Evolutionary conservation across 2,113 vertebrate species (phyloP), one percentile per base, ranked within the genome.

Genomic region (Reinhardtius hippoglossoides): DNA sequence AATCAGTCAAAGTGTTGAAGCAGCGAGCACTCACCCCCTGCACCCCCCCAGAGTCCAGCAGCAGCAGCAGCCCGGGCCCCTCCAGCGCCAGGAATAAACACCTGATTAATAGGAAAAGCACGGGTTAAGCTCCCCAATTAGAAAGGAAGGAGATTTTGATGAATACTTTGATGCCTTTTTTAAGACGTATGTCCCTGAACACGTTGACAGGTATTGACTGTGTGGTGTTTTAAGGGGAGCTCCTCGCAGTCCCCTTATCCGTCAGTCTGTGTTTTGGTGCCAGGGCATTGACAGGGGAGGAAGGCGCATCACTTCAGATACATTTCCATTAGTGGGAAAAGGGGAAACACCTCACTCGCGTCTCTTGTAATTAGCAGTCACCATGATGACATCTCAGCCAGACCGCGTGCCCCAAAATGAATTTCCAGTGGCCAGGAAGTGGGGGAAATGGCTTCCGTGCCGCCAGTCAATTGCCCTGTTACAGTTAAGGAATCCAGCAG

Each of bases 401-500:
- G 67, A 84, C 73, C 59, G 56, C 46, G 67, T 71, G 60, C 46
- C 74, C 68, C 72, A 62, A 85, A 88, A 91, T 87, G 81, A 88
- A 92, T 92, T 92, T 89, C 83, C 91, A 84, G 76, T 87, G 89
- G 91, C 81, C 82, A 82, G 91, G 92, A 93, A 89, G 80, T 61
- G 74, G 71, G 80, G 76, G 81, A 56, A 83, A 78, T 73, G 80
- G 84, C 80, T 87, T 88, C 76, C 67, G 42, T 82, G 86, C 82
- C 74, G 82, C 87, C 89, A 91, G 93, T 95, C 93, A 94, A 93
- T 94, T 88, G 91, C 91, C 92, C 92, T 87, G 94, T 95, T 94
- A 93, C 94, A 92, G 94, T 94, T 93, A 94, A 94, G 92, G 92
- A 94, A 94, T 95, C 91, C 93, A 84, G 92, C 90, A 64, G 90